These are phyloP conservation scores for Lutjanus erythropterus DNA, from an alignment of 2,113 vertebrate genomes.

Conservation along the genomic window DNA sequence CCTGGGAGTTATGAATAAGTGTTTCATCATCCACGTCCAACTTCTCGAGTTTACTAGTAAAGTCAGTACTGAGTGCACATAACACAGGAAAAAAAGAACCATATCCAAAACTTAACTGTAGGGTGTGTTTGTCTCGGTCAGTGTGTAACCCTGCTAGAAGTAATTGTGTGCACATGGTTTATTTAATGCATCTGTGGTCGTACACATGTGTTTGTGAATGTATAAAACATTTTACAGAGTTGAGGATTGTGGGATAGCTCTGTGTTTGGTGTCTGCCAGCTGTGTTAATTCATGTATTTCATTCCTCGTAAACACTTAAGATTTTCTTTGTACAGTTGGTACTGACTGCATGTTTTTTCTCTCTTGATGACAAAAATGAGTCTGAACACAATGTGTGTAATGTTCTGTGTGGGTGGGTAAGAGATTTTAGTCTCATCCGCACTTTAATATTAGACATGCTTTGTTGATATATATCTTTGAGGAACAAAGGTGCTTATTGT, in stretches of 20 bases:
- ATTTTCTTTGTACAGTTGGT: not conserved
- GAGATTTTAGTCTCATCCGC: no score
- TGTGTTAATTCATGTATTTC: not conserved
- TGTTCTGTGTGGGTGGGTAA: not conserved
- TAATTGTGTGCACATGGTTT: not conserved
- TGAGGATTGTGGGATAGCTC: not conserved
- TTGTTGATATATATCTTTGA: no score
- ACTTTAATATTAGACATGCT: no score
- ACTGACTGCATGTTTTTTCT: not conserved
- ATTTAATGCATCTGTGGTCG: conserved; percentile 16
- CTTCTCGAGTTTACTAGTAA: not conserved
- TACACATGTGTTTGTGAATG: not conserved
- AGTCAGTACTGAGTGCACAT: not conserved
- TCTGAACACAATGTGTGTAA: not conserved
- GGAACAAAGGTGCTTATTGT: no score
- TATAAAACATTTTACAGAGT: conserved; percentile 11
- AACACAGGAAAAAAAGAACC: not conserved
- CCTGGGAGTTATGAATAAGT: not conserved
- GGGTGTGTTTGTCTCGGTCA: not conserved
- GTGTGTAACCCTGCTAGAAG: not conserved
- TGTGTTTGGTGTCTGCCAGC: not conserved
- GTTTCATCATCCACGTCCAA: not conserved
- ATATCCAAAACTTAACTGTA: not conserved
- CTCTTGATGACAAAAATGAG: not conserved
- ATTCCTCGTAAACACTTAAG: not conserved